These are phyloP conservation scores for Trichechus manatus DNA, from an alignment of 2,113 vertebrate genomes.

Conservation along the genomic window DNA sequence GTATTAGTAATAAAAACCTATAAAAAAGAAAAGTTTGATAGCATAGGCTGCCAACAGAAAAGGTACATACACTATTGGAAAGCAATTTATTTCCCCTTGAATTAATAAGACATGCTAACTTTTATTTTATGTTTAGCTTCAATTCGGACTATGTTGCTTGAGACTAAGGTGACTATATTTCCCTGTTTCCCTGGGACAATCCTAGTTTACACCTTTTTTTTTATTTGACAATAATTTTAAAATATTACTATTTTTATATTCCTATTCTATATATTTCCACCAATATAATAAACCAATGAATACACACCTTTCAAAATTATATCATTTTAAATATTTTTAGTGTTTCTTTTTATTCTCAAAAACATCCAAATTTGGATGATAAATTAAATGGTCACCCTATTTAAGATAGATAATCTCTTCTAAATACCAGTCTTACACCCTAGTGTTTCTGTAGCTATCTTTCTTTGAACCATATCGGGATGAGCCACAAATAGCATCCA, in stretches of 20 bases:
- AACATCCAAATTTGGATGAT: neutral
- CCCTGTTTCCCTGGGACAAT: neutral
- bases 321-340: conserved; percentile 38
- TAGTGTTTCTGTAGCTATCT: neutral
- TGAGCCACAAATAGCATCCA: conserved; percentile 26
- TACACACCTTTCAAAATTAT: neutral
- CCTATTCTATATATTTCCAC: neutral
- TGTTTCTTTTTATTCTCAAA: conserved; percentile 51
- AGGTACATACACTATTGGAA: neutral
- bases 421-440: neutral
- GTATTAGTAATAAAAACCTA: neutral
- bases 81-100: neutral
- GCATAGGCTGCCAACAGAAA: neutral
- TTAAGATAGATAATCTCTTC: conserved; percentile 41
- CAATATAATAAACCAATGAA: neutral
- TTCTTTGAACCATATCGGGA: conserved; percentile 62
- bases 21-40: neutral
- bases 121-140: conserved; percentile 22
- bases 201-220: neutral
- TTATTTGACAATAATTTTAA: conserved; percentile 36
- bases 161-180: neutral
- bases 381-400: neutral
- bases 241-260: neutral
- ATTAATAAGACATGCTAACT: neutral
- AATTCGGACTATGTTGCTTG: neutral